These are phyloP conservation scores for Allophyes oxyacanthae DNA, from an alignment of 2,888 invertebrate species.

Conservation along the genomic window DNA sequence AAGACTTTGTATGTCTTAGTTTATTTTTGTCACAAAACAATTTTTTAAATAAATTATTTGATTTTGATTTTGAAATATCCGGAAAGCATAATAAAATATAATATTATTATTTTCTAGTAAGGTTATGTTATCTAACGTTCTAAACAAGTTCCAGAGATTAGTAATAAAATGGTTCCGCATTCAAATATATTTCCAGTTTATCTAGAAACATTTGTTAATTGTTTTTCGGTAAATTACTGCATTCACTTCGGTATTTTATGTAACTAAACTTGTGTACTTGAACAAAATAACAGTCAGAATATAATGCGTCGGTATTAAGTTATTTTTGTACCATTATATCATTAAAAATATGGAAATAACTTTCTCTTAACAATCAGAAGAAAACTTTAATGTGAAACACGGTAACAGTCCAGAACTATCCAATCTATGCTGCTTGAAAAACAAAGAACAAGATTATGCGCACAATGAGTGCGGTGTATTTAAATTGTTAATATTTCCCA, in stretches of 20 bases:
- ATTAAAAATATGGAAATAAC: conserved; percentile 3
- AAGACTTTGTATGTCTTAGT: no score
- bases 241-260: conserved; percentile 28
- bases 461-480: conserved; percentile 32
- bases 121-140: conserved; percentile 1
- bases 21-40: no score
- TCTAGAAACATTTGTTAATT: conserved; percentile 38
- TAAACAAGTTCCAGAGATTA: conserved; percentile 36
- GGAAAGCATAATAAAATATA: no score
- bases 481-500: conserved; percentile 64
- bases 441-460: conserved; percentile 32
- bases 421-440: conserved; percentile 16
- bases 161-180: conserved; percentile 41
- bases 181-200: conserved; percentile 37
- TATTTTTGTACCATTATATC: no score
- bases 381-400: conserved; percentile 4
- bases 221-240: conserved; percentile 24
- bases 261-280: conserved; percentile 19
- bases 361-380: conserved; percentile 28
- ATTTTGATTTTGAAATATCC: no score
- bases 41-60: no score
- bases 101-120: background rate
- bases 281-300: no score
- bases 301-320: no score
- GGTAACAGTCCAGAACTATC: conserved; percentile 13